These are phyloP conservation scores for Castor canadensis DNA, from an alignment of 2,113 vertebrate species.

Conservation along the genomic window DNA sequence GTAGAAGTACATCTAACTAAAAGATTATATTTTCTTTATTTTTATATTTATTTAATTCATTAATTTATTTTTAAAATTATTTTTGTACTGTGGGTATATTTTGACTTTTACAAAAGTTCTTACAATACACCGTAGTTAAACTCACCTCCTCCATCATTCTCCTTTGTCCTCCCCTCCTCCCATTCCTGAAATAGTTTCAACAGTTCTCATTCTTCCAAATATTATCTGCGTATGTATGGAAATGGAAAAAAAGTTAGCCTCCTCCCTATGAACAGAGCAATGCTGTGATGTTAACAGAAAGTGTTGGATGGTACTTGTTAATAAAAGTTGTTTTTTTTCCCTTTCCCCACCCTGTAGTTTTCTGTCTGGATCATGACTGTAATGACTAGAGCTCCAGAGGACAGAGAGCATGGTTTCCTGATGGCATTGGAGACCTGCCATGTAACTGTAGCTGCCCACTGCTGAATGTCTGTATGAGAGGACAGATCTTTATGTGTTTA, in stretches of 20 bases:
- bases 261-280: not conserved
- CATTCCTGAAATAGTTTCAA: too few species aligned
- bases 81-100: too few species aligned
- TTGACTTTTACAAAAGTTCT: too few species aligned
- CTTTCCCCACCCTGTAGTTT: not conserved
- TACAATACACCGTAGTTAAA: too few species aligned
- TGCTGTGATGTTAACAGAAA: not conserved
- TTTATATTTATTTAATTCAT: too few species aligned
- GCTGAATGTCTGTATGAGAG: not conserved
- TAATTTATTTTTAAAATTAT: too few species aligned
- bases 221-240: too few species aligned
- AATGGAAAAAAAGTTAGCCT: too few species aligned
- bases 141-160: too few species aligned
- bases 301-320: not conserved
- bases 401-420: not conserved
- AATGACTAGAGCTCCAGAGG: not conserved
- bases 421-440: not conserved
- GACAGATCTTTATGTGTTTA: slow-evolving; percentile 7
- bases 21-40: not conserved
- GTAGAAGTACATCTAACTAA: not conserved
- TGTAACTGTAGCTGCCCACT: not conserved
- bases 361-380: not conserved
- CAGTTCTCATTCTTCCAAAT: too few species aligned
- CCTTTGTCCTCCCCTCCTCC: too few species aligned
- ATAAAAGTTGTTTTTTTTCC: not conserved